Evolutionary conservation across 1,140 invertebrate genomes (phyloP), one percentile per base, ranked within the genome.

Genomic region (Nylanderia fulva): DNA sequence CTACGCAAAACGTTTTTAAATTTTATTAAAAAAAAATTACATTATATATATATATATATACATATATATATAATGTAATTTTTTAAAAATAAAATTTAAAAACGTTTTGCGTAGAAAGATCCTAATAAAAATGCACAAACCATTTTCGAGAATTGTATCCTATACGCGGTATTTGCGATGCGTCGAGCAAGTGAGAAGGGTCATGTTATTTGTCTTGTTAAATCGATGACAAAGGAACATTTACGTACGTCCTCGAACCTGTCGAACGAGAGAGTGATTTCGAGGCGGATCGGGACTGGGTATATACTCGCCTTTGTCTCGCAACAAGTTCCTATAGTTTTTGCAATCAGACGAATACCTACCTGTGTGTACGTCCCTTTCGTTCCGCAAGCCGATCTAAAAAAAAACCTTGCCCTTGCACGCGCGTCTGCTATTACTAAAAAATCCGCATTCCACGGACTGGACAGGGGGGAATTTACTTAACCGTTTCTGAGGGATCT

Each of bases 341-440:
- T 27, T 61, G 27, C 24, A 48, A 68, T 48, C 56, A 77, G 61
- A 76, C 24, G 64, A 66, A 86, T 52, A 84, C 72, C 61, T 61
- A 69, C 39, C 21, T 48, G 33, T 3, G 11, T 52, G 48, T 48
- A n/a, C 58, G 36, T 21, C 24, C 21, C 61, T 42, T 42, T 63
- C 63, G 64, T 88, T 86, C 84, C 84, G 18, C 79, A 72, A 61
- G 54, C 76, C 71, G 68, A 86, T 56, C 83, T 42, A 21, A 8
- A 21, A 91, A 93, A 92, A 93, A 93, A 80, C 92, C 91, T 93
- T 93, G 92, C 92, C 92, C 92, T 93, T 93, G 92, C 92, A 91
- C 90, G 87, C 90, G 87, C 89, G 75, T 89, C 91, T 85, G 76
- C 76, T 86, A 92, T 85, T 86, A 91, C 84, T 90, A 92, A 91